A percentile compares a stretch with the other conserved stretches of the same genome.
Conservation (phyloP, 2,113 vertebrate genomes). For the Gasterosteus nipponicus region DNA sequence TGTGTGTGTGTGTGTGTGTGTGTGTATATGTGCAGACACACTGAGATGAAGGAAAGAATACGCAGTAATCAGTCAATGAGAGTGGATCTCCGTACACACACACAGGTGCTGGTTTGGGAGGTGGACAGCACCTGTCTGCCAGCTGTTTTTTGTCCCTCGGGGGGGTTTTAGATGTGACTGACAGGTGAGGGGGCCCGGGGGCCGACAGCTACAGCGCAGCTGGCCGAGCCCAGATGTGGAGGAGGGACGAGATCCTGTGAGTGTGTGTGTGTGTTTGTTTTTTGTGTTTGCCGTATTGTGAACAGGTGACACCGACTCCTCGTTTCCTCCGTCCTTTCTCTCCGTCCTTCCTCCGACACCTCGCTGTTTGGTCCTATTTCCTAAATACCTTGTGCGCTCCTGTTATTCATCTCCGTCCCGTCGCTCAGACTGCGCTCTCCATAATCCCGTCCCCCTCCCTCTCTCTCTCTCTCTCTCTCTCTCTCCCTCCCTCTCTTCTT, state of each 20-base stretch:
- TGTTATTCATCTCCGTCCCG: constrained; percentile 29
- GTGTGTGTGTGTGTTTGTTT: constrained; percentile 26
- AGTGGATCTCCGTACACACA: constrained; percentile 24
- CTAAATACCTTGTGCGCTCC: constrained; percentile 22
- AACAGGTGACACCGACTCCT: constrained; percentile 54
- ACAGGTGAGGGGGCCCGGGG: constrained; percentile 72
- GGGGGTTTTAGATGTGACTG: constrained; percentile 69
- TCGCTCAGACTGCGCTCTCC: constrained; percentile 21
- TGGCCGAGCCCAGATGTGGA: constrained; percentile 73
- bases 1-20: rapidly evolving
- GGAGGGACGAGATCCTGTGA: constrained; percentile 56
- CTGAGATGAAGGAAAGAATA: constrained; percentile 12
- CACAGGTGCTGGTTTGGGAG: constrained; percentile 61
- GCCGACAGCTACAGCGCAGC: constrained; percentile 74
- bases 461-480: constrained; percentile 18
- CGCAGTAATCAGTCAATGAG: constrained; percentile 16
- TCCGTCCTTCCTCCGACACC: constrained; percentile 16
- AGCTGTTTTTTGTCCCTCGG: constrained; percentile 75
- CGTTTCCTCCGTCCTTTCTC: constrained; percentile 21
- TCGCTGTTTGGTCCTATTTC: constrained; percentile 14
- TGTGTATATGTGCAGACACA: background rate
- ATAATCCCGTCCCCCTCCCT: constrained; percentile 19
- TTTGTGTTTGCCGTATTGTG: constrained; percentile 26
- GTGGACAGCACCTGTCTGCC: constrained; percentile 75
- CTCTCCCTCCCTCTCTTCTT: constrained; percentile 18